Base-by-base conservation (phyloP, 1,140 invertebrate genomes). In the Cydia strobilella region DNA sequence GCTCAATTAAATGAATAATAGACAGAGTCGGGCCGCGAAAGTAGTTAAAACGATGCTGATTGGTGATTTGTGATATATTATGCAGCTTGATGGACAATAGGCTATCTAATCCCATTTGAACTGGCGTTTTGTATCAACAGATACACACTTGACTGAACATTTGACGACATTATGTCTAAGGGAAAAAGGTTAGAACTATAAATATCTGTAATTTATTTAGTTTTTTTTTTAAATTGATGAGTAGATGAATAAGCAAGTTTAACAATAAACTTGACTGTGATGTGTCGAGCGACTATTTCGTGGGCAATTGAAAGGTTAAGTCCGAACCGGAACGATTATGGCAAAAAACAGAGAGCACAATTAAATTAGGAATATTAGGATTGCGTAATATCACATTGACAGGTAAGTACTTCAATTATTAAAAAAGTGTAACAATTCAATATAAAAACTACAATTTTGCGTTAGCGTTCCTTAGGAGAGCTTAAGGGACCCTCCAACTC, bases 1-100 rank as follows among this genome's bases (percentile, higher is more conserved):
- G 80, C 78, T 69, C 81, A 87, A 80, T 86, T 79, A 84, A 75
- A 77, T 90, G 84, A 87, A 89, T 89, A 84, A 86, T 72, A 72
- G 69, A 75, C 74, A 59, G 20, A 20, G 23, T 65, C 35, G 48
- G 48, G 48, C 73, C 27, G 25, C 72, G 69, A 78, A 75, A 82
- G 72, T 69, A 69, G 65, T 69, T 39, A 69, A 69, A 69, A 69
- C 65, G n/a, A 69, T 59, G 54, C 54, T 59, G 65, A 69, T 69
- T 59, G 54, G 65, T 35, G 31, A 31, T 35, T 35, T 18, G 27
- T 35, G 4, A 69, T 69, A 69, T 39, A 69, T 69, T 69, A 69
- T 69, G 65, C 65, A 69, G 31, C 2, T 69, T 69, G 31, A 35
- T 35, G 65, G 27, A 69, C 31, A 39, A 35, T 69, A 10, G 31